Evolutionary conservation across 1,140 invertebrate species (phyloP).

Genomic region (Rhopalosiphum maidis): DNA sequence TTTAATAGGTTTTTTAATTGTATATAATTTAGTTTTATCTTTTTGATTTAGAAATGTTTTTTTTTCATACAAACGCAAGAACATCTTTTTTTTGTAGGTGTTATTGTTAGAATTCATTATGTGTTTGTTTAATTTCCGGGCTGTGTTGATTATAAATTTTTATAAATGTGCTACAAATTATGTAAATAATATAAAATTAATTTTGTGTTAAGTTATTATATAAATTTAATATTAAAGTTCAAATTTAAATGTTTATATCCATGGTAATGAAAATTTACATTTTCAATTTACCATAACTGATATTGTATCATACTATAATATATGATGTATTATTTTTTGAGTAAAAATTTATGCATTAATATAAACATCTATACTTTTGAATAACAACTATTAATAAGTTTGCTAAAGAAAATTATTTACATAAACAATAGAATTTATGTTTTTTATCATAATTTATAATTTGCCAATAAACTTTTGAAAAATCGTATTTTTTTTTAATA

Average conservation of each 20-base stretch:
- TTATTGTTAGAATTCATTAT: slow-evolving; percentile 7
- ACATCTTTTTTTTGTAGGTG: background rate
- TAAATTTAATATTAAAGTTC: background rate
- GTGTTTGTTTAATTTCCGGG: background rate
- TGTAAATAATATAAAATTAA: background rate
- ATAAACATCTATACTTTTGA: background rate
- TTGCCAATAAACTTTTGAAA: too few relatives aligned
- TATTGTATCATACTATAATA: background rate
- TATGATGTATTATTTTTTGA: background rate
- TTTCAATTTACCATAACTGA: background rate
- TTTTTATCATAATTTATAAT: too few relatives aligned
- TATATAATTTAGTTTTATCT: background rate
- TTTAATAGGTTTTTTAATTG: background rate
- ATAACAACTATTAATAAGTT: background rate
- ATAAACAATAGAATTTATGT: background rate
- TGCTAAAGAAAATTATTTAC: background rate
- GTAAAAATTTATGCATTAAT: background rate
- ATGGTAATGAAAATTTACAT: background rate
- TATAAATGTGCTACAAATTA: background rate
- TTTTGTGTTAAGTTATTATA: background rate
- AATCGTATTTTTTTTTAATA: too few relatives aligned
- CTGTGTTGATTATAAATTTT: background rate
- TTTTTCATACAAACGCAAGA: background rate
- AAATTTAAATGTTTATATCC: background rate
- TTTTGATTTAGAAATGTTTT: background rate